Conservation (phyloP, 2,113 vertebrate genomes). For the Manacus vitellinus region DNA sequence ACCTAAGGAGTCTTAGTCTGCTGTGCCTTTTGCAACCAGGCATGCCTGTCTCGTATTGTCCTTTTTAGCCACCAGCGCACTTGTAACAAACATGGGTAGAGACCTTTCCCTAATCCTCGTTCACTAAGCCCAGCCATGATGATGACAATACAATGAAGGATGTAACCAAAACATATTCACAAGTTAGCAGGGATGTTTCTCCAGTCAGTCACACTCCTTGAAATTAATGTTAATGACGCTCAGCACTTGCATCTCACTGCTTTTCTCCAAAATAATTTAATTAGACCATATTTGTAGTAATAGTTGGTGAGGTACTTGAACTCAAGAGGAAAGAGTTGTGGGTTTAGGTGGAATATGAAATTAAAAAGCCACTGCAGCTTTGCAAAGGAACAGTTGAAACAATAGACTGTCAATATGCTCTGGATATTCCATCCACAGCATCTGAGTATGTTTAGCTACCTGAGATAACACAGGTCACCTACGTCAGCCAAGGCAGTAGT, state of each 20-base stretch:
- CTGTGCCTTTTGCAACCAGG: no score
- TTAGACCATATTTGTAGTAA: neutral
- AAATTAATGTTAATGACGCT: neutral
- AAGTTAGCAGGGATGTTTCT: neutral
- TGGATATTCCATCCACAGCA: neutral
- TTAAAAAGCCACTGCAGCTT: neutral
- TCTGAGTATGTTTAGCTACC: neutral
- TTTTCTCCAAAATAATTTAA: neutral
- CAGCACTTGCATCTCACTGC: neutral
- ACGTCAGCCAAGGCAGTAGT: neutral
- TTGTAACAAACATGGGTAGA: no score
- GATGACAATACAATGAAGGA: neutral
- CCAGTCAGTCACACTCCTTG: neutral
- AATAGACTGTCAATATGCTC: neutral
- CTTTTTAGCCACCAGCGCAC: no score
- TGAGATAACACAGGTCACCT: neutral
- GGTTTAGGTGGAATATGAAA: neutral
- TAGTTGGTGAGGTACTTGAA: neutral
- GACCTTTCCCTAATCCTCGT: no score
- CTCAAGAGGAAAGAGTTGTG: neutral
- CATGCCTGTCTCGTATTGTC: no score
- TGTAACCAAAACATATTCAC: neutral
- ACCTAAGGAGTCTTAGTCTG: no score
- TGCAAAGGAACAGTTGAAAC: neutral
- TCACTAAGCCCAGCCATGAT: no score